Base-by-base conservation (phyloP, 2,797 vertebrate genomes). In the Melanotaenia pygmaea region DNA sequence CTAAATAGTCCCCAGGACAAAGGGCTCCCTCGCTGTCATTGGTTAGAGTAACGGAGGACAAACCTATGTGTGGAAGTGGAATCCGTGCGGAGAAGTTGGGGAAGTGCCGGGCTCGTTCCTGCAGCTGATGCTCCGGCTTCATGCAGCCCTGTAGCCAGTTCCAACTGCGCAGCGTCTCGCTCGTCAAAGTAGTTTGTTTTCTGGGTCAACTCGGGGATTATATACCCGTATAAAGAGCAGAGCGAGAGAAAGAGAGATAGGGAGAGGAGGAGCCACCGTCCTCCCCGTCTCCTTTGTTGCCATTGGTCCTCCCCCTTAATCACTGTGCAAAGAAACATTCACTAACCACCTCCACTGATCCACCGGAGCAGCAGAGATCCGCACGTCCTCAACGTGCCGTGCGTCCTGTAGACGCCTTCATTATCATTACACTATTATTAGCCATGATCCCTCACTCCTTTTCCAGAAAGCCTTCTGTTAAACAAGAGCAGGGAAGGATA, bases 141-240 rank as follows among this genome's bases (percentile, higher is more conserved):
- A 90, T 87, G 91, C 88, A 89, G 84, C 83, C 81, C 84, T 81
- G 88, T 82, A 77, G 72, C 82, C 85, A 82, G 81, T 87, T 53
- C 50, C 22, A 75, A 87, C 84, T 77, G 63, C 74, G 84, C 70
- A 57, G 70, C 54, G 77, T 63, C 71, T 86, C 84, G 76, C 70
- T 76, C 79, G 82, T 89, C 84, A 77, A 89, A 81, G 83, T 90
- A 94, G 93, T 93, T 92, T 86, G 88, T 92, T 94, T 95, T 94
- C 94, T 94, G 94, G 93, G 93, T 94, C 94, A 95, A 86, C 89
- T 88, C 88, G 0, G 88, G 90, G 92, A 94, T 94, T 94, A 94
- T 93, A 92, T 92, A 88, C 91, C 87, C 89, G 81, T 92, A 89
- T 82, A 85, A 86, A 89, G 87, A 88, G 43, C 67, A 26, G 61